Percentiles rank a stretch among this genome's conserved stretches.
Conservation (phyloP, 2,888 invertebrate species). For the Mesorhabditis sp. region DNA sequence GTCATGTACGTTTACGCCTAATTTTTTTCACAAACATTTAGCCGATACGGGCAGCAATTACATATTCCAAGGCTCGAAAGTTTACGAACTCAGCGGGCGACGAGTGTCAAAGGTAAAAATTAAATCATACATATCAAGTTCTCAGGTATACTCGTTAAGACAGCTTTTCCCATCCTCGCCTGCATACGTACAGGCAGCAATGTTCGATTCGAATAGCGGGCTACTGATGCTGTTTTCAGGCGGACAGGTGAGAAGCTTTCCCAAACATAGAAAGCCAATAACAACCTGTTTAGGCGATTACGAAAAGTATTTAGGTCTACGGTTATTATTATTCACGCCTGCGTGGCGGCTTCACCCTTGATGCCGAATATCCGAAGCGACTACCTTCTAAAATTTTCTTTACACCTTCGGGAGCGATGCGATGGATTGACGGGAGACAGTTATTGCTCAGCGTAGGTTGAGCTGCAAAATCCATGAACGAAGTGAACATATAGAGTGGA, state of each 20-base stretch:
- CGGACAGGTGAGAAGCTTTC: conserved; percentile 25
- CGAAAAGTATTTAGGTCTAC: conserved; percentile 31
- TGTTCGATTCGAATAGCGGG: conserved; percentile 36
- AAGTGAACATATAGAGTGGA: conserved; percentile 24
- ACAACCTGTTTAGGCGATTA: too few relatives aligned
- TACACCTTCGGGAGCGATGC: conserved; percentile 42
- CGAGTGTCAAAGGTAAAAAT: conserved; percentile 23
- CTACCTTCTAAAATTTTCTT: conserved; percentile 41
- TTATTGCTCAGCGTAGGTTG: conserved; percentile 39
- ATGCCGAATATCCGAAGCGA: conserved; percentile 46
- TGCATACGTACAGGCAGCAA: conserved; percentile 28
- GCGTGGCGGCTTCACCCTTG: conserved; percentile 36
- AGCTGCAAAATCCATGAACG: not conserved
- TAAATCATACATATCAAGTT: not conserved
- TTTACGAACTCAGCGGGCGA: conserved; percentile 37
- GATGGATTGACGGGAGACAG: conserved; percentile 53
- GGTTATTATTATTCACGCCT: conserved; percentile 42
- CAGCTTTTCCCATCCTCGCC: conserved; percentile 38
- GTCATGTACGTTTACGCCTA: conserved; percentile 19
- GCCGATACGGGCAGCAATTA: conserved; percentile 28
- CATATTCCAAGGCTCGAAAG: conserved; percentile 44
- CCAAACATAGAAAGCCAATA: not conserved
- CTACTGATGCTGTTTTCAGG: conserved; percentile 44
- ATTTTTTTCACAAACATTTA: not conserved
- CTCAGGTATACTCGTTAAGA: conserved; percentile 26